Base-by-base conservation (phyloP, 2,888 invertebrate genomes). In the Dynastes tityus region DNA sequence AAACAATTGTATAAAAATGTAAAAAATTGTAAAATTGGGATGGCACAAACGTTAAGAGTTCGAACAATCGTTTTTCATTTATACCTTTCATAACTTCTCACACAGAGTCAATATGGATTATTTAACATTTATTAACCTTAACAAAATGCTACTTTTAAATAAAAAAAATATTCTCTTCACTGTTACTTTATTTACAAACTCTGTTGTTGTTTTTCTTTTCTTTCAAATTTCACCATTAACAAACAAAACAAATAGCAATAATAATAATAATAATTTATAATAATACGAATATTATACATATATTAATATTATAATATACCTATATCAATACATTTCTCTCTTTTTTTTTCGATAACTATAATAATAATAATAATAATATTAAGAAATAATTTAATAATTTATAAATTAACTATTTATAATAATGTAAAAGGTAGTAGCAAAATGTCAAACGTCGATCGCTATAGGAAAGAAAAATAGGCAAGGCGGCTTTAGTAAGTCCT, bases 371-470 rank as follows among this genome's bases (percentile, higher is more conserved):
- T 71, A 71, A 55, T 71, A 55, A 71, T 71, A 55, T 37, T 71
- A 29, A 37, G 51, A 76, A 76, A 65, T 65, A 76, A 76, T 76
- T 64, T 76, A 76, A 76, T 63, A 63, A 63, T 65, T 76, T 45
- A 76, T 65, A 65, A 76, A 64, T 53, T 76, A 76, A 51, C 49
- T 73, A 51, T n/a, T 29, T 45, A 45, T 45, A 45, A 45, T 45
- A 45, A 45, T n/a, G 73, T 29, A 53, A 55, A 29, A 27, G 61
- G 22, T 55, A 55, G 55, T 55, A 55, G 22, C 8, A 16, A 55
- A 55, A 55, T n/a, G 22, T 55, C n/a, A 22, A 40, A 45, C 45
- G 45, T 45, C 8, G 13, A 13, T 63, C 32, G 63, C 27, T 63
- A 27, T 32, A 55, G 71, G 71, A 37, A 45, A 45, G 8, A 37